A percentile compares a stretch with the other conserved stretches of the same genome.
Conservation (phyloP, 1,140 invertebrate species). For the Drosophila bifasciata region DNA sequence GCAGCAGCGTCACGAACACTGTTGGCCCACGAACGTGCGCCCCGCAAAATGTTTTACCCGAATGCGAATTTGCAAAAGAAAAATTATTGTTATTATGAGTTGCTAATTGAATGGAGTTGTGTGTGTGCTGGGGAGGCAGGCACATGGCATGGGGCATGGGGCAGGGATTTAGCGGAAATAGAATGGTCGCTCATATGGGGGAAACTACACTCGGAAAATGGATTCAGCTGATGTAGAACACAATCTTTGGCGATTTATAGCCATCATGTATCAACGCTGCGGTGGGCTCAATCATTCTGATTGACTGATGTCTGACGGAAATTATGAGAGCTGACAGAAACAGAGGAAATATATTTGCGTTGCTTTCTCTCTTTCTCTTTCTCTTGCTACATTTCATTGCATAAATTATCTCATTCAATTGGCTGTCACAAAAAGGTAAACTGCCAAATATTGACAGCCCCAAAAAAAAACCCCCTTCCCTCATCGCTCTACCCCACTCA, state of each 20-base stretch:
- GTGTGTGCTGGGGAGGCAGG: constrained; percentile 21
- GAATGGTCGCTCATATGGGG: constrained; percentile 1
- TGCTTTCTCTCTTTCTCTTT: background rate
- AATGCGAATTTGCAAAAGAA: constrained; percentile 75
- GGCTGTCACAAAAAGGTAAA: constrained; percentile 41
- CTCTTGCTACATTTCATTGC: constrained; percentile 19
- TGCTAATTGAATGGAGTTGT: constrained; percentile 80
- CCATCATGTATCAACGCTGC: background rate
- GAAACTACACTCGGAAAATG: no score
- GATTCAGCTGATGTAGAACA: no score
- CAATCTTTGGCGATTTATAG: no score
- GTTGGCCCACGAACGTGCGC: constrained; percentile 67
- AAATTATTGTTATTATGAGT: constrained; percentile 83
- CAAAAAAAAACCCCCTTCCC: constrained; percentile 3
- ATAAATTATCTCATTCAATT: constrained; percentile 34
- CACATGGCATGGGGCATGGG: background rate
- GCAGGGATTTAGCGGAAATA: background rate
- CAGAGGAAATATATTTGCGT: constrained; percentile 13
- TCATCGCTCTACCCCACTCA: constrained; percentile 29
- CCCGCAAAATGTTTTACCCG: constrained; percentile 76
- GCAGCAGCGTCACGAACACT: constrained; percentile 71
- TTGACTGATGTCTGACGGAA: background rate
- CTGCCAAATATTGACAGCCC: constrained; percentile 41
- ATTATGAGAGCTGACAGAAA: background rate
- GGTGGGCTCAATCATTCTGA: background rate